phyloP scores from a whole-genome alignment of 2,113 vertebrate genomes.

The Dicrurus megarhynchus region DNA sequence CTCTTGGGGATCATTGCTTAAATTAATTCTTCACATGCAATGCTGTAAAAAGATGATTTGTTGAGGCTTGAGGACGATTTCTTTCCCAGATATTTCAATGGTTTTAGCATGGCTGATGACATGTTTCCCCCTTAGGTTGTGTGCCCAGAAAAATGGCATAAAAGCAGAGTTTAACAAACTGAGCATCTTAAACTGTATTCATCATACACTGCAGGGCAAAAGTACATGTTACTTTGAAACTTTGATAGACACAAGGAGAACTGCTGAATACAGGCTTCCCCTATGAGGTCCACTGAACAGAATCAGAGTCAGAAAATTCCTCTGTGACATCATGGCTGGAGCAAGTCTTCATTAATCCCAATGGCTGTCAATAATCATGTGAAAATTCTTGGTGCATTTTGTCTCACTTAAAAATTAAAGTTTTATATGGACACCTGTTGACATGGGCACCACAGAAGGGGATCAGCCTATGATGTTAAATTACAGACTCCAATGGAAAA shows the following conservation, averaged over 20 bases:
- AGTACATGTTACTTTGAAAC: neutral
- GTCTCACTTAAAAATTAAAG: neutral
- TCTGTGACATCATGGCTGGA: neutral
- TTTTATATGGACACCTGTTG: neutral
- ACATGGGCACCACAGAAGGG: neutral
- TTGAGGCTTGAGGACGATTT: neutral
- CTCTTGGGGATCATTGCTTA: slow-evolving; percentile 52
- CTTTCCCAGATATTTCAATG: neutral
- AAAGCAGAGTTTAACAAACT: neutral
- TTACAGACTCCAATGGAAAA: neutral
- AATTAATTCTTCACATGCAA: slow-evolving; percentile 31
- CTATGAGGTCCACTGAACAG: neutral
- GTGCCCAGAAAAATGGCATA: neutral
- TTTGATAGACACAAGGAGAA: neutral
- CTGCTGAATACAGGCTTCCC: neutral
- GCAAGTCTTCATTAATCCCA: neutral
- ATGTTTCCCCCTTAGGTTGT: neutral
- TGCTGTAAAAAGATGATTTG: slow-evolving; percentile 51
- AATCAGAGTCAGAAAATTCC: neutral
- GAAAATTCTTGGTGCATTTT: neutral
- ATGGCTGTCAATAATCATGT: neutral
- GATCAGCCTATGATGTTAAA: neutral
- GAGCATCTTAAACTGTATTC: neutral
- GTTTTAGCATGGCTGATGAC: slow-evolving; percentile 25
- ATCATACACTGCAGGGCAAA: neutral